phyloP scores from a whole-genome alignment of 2,888 invertebrate genomes.

The Drosophila anceps region DNA sequence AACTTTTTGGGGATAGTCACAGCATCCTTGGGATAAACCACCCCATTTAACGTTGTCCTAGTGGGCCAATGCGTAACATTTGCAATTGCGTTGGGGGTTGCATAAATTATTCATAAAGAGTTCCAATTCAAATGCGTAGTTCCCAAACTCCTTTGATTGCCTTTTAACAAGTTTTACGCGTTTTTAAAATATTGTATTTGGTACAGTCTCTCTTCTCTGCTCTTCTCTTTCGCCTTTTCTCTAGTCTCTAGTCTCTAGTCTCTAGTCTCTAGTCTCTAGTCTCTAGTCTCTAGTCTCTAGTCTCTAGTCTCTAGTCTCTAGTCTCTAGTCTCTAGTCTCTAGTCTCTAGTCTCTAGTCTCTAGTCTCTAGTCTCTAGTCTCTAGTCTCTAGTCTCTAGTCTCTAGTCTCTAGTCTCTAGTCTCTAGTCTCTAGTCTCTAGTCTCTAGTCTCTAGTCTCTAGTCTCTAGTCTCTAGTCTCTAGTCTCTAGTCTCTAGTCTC shows the following conservation, averaged over 20 bases:
- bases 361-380: too few species aligned
- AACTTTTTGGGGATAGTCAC: slow-evolving; percentile 55
- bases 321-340: too few species aligned
- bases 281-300: too few species aligned
- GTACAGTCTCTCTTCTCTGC: slow-evolving; percentile 58
- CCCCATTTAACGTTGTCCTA: slow-evolving; percentile 44
- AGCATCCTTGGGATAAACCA: slow-evolving; percentile 44
- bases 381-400: too few species aligned
- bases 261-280: too few species aligned
- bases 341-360: too few species aligned
- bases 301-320: too few species aligned
- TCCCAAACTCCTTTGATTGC: slow-evolving; percentile 47
- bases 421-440: too few species aligned
- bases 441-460: too few species aligned
- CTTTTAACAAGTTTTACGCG: slow-evolving; percentile 73
- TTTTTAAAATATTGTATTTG: slow-evolving; percentile 39
- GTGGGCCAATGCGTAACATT: slow-evolving; percentile 30
- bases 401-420: too few species aligned
- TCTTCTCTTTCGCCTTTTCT: not conserved
- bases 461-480: not conserved
- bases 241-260: too few species aligned
- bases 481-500: not conserved
- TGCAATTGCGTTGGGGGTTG: slow-evolving; percentile 65
- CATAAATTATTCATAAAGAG: slow-evolving; percentile 63
- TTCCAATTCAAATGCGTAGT: slow-evolving; percentile 63